These are phyloP conservation scores for Parnassius glacialis DNA, from an alignment of 2,888 invertebrate genomes.

Conservation along the genomic window DNA sequence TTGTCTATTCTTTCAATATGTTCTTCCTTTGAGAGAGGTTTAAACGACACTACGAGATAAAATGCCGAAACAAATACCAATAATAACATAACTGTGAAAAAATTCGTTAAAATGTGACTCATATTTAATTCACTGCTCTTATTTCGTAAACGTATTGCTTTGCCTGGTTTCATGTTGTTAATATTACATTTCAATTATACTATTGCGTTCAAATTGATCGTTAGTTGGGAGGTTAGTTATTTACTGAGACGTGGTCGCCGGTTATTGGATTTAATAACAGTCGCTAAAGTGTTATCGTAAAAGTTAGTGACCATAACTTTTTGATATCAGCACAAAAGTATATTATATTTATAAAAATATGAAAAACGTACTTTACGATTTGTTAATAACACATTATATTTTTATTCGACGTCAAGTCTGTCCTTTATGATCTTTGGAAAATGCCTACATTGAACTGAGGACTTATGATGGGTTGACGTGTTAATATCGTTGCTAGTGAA, in stretches of 20 bases:
- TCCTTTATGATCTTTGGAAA: too few species aligned
- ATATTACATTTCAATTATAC: constrained; percentile 6
- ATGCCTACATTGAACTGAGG: too few species aligned
- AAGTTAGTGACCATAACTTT: constrained; percentile 10
- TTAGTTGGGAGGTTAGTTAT: neutral
- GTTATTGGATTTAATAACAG: constrained; percentile 8
- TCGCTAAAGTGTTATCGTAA: constrained; percentile 13
- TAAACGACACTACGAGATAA: constrained; percentile 51
- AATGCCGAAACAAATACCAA: constrained; percentile 43
- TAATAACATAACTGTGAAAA: constrained; percentile 33
- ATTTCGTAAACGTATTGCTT: constrained; percentile 40
- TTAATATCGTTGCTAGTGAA: too few species aligned
- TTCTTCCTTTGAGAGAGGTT: constrained; percentile 61
- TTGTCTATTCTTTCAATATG: constrained; percentile 55
- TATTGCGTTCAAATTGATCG: constrained; percentile 17
- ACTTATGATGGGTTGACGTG: too few species aligned
- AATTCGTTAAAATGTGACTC: constrained; percentile 36
- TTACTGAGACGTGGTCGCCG: constrained; percentile 10
- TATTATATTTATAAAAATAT: too few species aligned
- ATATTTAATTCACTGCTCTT: constrained; percentile 35
- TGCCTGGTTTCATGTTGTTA: constrained; percentile 34
- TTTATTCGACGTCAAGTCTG: too few species aligned
- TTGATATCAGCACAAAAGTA: neutral
- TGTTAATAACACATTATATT: too few species aligned
- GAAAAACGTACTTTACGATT: too few species aligned